Evolutionary conservation across 2,113 vertebrate species (phyloP).

Genomic region (Phycodurus eques): DNA sequence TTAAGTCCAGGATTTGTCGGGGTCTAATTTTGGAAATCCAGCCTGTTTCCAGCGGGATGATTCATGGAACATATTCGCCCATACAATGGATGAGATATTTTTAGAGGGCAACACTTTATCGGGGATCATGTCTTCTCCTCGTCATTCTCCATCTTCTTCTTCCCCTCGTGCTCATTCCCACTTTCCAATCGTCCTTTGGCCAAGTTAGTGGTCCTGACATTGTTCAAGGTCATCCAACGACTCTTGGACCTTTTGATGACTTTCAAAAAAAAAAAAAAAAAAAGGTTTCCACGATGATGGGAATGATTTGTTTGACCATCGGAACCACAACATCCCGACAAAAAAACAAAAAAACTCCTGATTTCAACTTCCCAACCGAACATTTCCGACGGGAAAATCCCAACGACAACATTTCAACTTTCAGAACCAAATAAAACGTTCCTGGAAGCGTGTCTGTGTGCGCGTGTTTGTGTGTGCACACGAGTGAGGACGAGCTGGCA

Average conservation of each 20-base stretch:
- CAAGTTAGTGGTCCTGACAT: not conserved
- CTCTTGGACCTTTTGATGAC: not conserved
- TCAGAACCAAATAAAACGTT: too few relatives aligned
- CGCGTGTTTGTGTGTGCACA: too few relatives aligned
- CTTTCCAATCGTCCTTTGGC: not conserved
- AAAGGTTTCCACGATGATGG: too few relatives aligned
- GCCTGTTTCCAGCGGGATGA: constrained; percentile 11
- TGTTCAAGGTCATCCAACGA: not conserved
- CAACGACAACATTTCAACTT: not conserved
- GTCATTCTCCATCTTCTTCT: not conserved
- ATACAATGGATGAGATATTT: not conserved
- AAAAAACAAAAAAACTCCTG: too few relatives aligned
- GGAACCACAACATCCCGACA: too few relatives aligned
- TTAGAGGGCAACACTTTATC: not conserved
- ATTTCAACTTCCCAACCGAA: not conserved
- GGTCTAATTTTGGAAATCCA: constrained; percentile 47
- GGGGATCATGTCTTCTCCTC: not conserved
- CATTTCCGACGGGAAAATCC: too few relatives aligned
- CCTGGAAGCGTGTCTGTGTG: too few relatives aligned
- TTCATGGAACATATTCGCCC: constrained; percentile 23
- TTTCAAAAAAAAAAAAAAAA: too few relatives aligned
- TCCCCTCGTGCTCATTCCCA: not conserved
- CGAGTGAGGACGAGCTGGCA: not conserved
- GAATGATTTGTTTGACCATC: too few relatives aligned
- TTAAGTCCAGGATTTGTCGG: constrained; percentile 39